Evolutionary conservation across 2,797 vertebrate genomes (phyloP).

Genomic region (Sebastes vulpes): DNA sequence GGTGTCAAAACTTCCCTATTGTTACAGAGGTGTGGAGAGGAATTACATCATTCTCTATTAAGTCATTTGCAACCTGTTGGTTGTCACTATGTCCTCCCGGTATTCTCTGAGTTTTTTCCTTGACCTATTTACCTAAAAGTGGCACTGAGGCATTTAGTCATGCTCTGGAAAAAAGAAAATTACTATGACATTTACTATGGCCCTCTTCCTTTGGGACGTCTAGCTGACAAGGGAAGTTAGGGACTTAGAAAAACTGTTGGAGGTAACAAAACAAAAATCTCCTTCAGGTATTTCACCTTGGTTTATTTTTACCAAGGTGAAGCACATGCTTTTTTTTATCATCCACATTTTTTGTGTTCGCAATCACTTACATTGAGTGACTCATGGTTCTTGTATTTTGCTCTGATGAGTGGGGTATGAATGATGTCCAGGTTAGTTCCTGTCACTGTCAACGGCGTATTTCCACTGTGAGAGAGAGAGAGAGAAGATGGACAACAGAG

Average conservation of each 20-base stretch:
- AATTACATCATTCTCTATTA: conserved; percentile 38
- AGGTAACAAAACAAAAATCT: background rate
- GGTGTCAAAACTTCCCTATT: conserved; percentile 20
- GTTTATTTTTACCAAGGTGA: background rate
- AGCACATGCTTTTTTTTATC: background rate
- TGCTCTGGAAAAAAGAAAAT: conserved; percentile 29
- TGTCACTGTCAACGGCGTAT: conserved; percentile 95
- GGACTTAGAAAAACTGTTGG: background rate
- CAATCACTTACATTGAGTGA: conserved; percentile 92
- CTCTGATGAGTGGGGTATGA: conserved; percentile 95
- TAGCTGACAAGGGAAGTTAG: background rate
- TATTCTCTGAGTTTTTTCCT: conserved; percentile 24
- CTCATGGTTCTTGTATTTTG: conserved; percentile 93
- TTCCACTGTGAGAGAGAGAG: conserved; percentile 85
- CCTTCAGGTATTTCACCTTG: background rate
- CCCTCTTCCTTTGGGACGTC: background rate
- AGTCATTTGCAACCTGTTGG: conserved; percentile 29
- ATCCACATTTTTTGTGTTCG: background rate
- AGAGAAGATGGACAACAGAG: background rate
- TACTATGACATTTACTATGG: conserved; percentile 17
- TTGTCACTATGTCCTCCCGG: conserved; percentile 13
- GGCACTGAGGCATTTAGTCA: conserved; percentile 31
- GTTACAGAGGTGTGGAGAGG: conserved; percentile 24
- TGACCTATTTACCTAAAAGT: conserved; percentile 41
- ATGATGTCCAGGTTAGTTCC: conserved; percentile 98